Conservation (phyloP, 2,113 vertebrate genomes). For the Rhadina sibilatrix region DNA sequence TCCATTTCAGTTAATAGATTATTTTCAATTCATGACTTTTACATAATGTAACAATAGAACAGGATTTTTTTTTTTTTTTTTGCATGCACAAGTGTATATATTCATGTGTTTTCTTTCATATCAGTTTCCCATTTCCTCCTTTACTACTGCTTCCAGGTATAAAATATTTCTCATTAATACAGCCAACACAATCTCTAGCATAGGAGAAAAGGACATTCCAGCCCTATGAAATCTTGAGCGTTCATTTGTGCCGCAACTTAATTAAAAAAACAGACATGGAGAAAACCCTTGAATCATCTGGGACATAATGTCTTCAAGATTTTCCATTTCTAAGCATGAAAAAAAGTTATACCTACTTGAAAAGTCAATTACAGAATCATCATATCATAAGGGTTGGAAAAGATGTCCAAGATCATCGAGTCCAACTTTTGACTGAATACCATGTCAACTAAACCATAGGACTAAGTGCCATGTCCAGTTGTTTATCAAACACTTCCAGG, state of each 20-base stretch:
- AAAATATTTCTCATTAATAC: background rate
- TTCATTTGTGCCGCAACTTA: background rate
- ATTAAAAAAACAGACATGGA: background rate
- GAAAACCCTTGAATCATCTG: background rate
- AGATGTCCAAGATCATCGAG: rapidly evolving
- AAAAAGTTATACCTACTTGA: background rate
- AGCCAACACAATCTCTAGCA: background rate
- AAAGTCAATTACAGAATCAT: background rate
- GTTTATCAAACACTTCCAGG: background rate
- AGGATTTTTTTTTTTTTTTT: no score
- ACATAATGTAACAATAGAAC: background rate
- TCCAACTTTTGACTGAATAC: background rate
- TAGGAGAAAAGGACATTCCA: background rate
- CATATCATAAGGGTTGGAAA: background rate
- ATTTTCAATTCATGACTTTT: background rate
- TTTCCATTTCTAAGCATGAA: background rate
- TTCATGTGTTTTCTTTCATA: background rate
- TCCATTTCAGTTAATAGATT: background rate
- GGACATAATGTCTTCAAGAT: background rate
- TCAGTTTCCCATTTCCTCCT: background rate
- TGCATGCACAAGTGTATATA: background rate
- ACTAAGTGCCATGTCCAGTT: background rate
- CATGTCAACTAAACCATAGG: background rate
- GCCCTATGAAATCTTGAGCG: background rate
- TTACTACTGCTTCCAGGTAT: background rate